phyloP scores from a whole-genome alignment of 2,888 invertebrate genomes.

The Tipula vernalis region DNA sequence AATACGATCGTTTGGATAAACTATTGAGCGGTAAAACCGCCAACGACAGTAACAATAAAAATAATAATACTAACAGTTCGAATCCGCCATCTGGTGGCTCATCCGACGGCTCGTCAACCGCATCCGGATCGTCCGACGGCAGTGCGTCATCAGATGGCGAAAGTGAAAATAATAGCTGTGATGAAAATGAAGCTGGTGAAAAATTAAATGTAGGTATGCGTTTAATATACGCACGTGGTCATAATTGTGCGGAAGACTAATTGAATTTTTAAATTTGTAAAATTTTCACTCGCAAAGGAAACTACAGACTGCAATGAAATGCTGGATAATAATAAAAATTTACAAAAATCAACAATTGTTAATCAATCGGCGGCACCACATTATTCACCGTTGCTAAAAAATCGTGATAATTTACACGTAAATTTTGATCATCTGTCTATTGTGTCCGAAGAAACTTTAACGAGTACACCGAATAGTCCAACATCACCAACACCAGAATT shows the following conservation, averaged over 20 bases:
- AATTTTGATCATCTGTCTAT: constrained; percentile 62
- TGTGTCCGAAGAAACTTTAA: constrained; percentile 56
- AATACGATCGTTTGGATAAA: constrained; percentile 75
- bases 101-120: not conserved
- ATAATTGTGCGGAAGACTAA: constrained; percentile 22
- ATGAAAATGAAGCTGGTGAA: constrained; percentile 24
- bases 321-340: constrained; percentile 35
- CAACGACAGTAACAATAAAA: not conserved
- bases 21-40: constrained; percentile 45
- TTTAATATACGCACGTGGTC: not conserved
- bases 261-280: not conserved
- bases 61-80: not conserved
- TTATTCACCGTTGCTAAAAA: not conserved
- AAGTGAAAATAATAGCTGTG: constrained; percentile 20
- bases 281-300: not conserved
- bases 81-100: not conserved
- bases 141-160: not conserved
- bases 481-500: not conserved
- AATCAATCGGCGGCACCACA: constrained; percentile 21
- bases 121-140: not conserved
- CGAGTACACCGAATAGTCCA: constrained; percentile 23
- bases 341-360: constrained; percentile 28
- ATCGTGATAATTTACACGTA: constrained; percentile 39
- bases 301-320: constrained; percentile 22
- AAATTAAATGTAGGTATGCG: not conserved